A percentile compares a stretch with the other conserved stretches of the same genome.
phyloP scores from a whole-genome alignment of 2,888 invertebrate genomes.

The Napeogenes inachia region DNA sequence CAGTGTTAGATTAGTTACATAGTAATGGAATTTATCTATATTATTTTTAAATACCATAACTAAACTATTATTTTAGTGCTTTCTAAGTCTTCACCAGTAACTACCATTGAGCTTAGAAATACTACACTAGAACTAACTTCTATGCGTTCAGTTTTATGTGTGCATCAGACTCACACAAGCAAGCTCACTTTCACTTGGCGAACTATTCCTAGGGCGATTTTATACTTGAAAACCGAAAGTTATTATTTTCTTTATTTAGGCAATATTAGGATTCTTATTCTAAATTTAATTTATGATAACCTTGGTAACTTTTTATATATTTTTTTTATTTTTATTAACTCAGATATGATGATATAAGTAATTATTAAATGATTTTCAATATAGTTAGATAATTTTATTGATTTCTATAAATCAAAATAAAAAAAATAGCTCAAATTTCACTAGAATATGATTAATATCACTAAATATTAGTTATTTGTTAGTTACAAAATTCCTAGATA shows the following conservation, averaged over 20 bases:
- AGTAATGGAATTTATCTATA: no score
- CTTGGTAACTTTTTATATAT: no score
- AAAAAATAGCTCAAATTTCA: not conserved
- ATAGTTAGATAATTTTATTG: no score
- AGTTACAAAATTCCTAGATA: conserved; percentile 45
- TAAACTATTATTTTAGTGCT: not conserved
- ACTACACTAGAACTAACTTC: conserved; percentile 34
- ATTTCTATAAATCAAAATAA: no score
- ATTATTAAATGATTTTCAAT: no score
- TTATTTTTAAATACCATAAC: conserved; percentile 4
- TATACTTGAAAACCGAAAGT: conserved; percentile 32
- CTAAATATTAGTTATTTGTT: no score
- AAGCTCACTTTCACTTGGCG: conserved; percentile 70
- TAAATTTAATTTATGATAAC: no score
- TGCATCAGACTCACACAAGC: conserved; percentile 48
- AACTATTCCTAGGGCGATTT: conserved; percentile 60
- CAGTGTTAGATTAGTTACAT: no score
- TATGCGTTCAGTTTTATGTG: conserved; percentile 43
- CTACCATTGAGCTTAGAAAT: conserved; percentile 34
- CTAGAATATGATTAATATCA: not conserved
- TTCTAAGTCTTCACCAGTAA: conserved; percentile 27
- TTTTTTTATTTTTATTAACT: no score
- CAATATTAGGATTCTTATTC: no score
- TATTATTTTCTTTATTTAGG: not conserved
- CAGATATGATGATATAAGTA: no score